Percentiles rank a stretch among this genome's conserved stretches.
phyloP scores from a whole-genome alignment of 2,113 vertebrate species.

The Chroicocephalus ridibundus region DNA sequence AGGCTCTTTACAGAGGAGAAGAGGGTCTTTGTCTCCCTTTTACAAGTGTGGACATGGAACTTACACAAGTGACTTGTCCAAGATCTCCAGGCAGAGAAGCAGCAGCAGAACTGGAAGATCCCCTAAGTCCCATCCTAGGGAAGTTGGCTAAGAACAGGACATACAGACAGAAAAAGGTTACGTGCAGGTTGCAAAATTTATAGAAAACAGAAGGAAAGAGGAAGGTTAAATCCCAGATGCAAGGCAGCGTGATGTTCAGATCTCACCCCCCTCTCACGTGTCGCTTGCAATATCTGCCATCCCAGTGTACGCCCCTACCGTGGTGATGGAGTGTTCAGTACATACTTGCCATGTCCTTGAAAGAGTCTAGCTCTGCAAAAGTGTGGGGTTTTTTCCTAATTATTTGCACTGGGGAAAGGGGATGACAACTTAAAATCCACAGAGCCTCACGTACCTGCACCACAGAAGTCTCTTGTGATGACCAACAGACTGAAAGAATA shows the following conservation, averaged over 20 bases:
- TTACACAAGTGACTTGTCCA: neutral
- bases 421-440: neutral
- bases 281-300: neutral
- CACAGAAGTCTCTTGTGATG: neutral
- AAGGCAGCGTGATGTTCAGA: neutral
- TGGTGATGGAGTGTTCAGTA: neutral
- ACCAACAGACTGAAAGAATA: neutral
- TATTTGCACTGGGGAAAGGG: neutral
- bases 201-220: neutral
- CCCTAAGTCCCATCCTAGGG: neutral
- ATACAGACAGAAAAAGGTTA: neutral
- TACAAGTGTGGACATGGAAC: neutral
- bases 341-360: neutral
- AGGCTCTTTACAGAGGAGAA: neutral
- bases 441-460: neutral
- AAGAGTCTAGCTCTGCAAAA: neutral
- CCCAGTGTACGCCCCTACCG: neutral
- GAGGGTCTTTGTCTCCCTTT: neutral
- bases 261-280: neutral
- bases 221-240: neutral
- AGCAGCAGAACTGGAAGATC: neutral
- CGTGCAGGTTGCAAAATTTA: rapidly evolving
- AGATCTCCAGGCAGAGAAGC: neutral
- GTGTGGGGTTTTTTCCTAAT: neutral
- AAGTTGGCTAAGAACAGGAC: neutral